Base-by-base conservation (phyloP, 2,888 invertebrate species). In the Tenthredo mesomela region DNA sequence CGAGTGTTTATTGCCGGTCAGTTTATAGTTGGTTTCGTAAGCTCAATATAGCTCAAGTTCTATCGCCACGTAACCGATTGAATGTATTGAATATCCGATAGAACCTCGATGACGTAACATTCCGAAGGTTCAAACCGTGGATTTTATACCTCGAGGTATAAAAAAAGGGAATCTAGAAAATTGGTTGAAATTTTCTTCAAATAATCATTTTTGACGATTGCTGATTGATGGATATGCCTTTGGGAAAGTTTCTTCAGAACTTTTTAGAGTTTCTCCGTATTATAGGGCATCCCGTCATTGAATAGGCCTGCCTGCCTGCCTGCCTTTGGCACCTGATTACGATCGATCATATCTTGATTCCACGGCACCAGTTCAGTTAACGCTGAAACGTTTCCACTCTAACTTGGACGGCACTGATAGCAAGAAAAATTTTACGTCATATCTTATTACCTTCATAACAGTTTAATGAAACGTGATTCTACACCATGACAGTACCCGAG, bases 281-380 rank as follows among this genome's bases (percentile, higher is more conserved):
- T 82, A 67, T 82, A 47, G 82, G 82, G 67, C 67, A 70, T 43
- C 82, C 82, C 47, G 29, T 82, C 67, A 47, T 82, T 33, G 15
- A 47, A 25, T 15, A 21, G 12, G 82, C 82, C 50, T 82, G 82
- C 67, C 67, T 82, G 25, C 25, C n/a, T 12, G 82, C 82, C 70
- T 82, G 82, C 67, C 67, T 82, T 82, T 82, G 67, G 67, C 82
- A 70, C 67, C 82, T 82, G 65, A 82, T 82, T 82, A 70, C 43
- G 82, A 82, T 82, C 82, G 82, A 82, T 82, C 82, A 82, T 50
- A 47, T 67, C 82, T 70, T 47, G 67, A 82, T 82, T 70, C 67
- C 47, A 29, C 21, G 58, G 7, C 12, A 61, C 61, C 58, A 37
- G 61, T 58, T 61, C 25, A 61, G 80, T 40, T 37, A 80, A n/a